phyloP scores from a whole-genome alignment of 2,797 vertebrate species.

The Danio choprae region DNA sequence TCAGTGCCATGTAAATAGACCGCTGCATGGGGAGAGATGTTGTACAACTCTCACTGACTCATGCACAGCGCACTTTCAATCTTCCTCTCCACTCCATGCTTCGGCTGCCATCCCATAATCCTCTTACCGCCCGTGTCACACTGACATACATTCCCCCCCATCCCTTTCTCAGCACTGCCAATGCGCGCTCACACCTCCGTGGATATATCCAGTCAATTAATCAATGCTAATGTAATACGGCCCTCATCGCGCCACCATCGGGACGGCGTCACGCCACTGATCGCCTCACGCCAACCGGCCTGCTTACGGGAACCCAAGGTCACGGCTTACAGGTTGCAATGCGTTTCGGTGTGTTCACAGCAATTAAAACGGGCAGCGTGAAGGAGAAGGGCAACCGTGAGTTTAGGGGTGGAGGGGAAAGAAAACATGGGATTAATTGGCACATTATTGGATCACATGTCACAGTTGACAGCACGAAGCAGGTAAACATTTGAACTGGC shows the following conservation, averaged over 20 bases:
- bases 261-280: constrained; percentile 58
- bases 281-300: constrained; percentile 50
- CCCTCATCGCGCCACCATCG: constrained; percentile 63
- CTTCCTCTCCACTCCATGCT: constrained; percentile 61
- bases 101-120: constrained; percentile 73
- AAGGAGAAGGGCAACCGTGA: constrained; percentile 31
- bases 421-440: constrained; percentile 58
- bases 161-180: constrained; percentile 25
- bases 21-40: constrained; percentile 57
- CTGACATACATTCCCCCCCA: constrained; percentile 68
- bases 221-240: constrained; percentile 77
- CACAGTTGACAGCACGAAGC: constrained; percentile 41
- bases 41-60: constrained; percentile 56
- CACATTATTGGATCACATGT: constrained; percentile 56
- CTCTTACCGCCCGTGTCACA: constrained; percentile 72
- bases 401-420: constrained; percentile 14
- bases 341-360: constrained; percentile 36
- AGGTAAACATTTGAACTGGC: constrained; percentile 52
- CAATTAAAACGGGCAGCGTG: constrained; percentile 40
- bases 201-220: constrained; percentile 67
- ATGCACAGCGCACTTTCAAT: constrained; percentile 53
- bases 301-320: constrained; percentile 53
- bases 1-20: constrained; percentile 59
- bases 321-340: constrained; percentile 34
- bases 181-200: constrained; percentile 59